Base-by-base conservation (phyloP, 2,888 invertebrate species). In the Ophion costatus region DNA sequence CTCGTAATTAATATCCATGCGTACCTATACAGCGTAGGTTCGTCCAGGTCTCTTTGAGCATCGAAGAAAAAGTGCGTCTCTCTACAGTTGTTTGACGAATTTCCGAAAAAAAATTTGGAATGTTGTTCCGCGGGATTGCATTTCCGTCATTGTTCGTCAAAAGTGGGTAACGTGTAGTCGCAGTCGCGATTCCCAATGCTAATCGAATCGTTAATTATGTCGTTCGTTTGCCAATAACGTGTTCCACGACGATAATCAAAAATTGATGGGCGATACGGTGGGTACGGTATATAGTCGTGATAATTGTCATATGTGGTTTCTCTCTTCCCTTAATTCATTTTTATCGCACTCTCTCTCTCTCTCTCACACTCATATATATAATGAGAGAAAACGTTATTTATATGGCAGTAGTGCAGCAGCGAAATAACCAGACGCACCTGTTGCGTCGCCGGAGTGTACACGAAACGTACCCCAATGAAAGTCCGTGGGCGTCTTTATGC, bases 371-470 rank as follows among this genome's bases (percentile, higher is more conserved):
- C 57, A 61, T 42, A 61, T 22, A 42, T 17, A 73, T 20, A 57
- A n/a, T 61, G 64, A 59, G 56, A 66, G 66, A 59, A 63, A 61
- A 22, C 38, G 45, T 64, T 63, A 51, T 75, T 73, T 67, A 81
- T 81, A 73, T 76, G 69, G 67, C 66, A 67, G 67, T 80, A 66
- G 71, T 51, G 59, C 73, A 80, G 69, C 57, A 64, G 64, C 66
- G 61, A 80, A 80, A 83, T 75, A 66, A 61, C 80, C 83, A 70
- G 80, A 76, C 57, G 83, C 83, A 83, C 83, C 83, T 83, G 83
- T 83, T 83, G 83, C 83, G 71, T 83, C 76, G 66, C 38, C 11
- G 45, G 57, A 51, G 75, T 59, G 29, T 80, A 73, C 33, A 66
- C 73, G 71, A 64, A 80, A 57, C 70, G 57, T 56, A 77, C 82